Conservation (phyloP, 2,797 vertebrate genomes). For the Falco rusticolus region DNA sequence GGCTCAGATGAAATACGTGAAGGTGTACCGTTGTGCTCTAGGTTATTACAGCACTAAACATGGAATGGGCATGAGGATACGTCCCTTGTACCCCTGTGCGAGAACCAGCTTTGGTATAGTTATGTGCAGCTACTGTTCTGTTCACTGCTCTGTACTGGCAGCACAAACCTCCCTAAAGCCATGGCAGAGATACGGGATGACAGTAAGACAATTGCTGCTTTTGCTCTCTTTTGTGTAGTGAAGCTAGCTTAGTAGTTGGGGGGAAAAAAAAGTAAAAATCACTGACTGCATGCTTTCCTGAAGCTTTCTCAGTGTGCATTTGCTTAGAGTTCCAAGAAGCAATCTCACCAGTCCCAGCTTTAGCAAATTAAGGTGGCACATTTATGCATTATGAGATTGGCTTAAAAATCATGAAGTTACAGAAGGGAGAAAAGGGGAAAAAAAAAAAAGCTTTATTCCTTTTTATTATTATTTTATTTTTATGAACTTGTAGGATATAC, state of each 20-base stretch:
- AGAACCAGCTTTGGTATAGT: background rate
- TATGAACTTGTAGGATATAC: background rate
- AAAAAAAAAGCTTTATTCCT: background rate
- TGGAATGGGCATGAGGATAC: background rate
- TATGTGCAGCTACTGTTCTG: background rate
- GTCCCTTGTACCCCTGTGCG: background rate
- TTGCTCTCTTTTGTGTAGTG: background rate
- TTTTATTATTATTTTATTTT: background rate
- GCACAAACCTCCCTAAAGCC: slow-evolving; percentile 12
- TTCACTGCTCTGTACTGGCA: background rate
- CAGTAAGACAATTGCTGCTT: slow-evolving; percentile 13
- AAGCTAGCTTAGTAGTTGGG: background rate
- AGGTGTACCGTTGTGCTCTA: background rate
- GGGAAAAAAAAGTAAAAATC: background rate
- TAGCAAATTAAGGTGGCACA: slow-evolving; percentile 18
- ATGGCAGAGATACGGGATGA: background rate
- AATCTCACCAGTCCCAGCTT: background rate
- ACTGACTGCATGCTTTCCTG: background rate
- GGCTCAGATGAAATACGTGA: background rate
- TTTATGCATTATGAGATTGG: background rate
- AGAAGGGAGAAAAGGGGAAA: background rate
- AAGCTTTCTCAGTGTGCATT: slow-evolving; percentile 1
- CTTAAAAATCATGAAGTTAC: slow-evolving; percentile 8
- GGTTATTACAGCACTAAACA: background rate
- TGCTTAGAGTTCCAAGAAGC: slow-evolving; percentile 23